Evolutionary conservation across 2,888 invertebrate genomes (phyloP).

Genomic region (Keiferia lycopersicella): DNA sequence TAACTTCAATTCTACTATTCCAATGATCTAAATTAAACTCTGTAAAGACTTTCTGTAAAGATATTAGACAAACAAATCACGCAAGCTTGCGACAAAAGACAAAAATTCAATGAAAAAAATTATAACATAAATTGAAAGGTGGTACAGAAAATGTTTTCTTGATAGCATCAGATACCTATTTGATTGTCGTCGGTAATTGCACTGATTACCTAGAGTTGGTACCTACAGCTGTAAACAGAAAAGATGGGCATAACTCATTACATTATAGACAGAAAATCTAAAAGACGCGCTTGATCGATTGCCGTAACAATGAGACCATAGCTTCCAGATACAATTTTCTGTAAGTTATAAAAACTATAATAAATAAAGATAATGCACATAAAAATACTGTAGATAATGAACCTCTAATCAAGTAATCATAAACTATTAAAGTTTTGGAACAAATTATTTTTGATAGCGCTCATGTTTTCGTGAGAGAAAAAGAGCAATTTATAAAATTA

Average conservation of each 20-base stretch:
- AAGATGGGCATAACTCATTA: slow-evolving; percentile 6
- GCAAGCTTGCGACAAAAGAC: too few species aligned
- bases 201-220: neutral
- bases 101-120: too few species aligned
- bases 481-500: slow-evolving; percentile 7
- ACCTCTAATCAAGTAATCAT: slow-evolving; percentile 17
- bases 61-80: too few species aligned
- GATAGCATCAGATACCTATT: neutral
- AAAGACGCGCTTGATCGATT: slow-evolving; percentile 9
- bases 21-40: too few species aligned
- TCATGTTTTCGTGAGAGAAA: slow-evolving; percentile 3
- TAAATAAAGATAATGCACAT: neutral
- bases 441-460: slow-evolving; percentile 9
- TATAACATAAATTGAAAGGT: neutral
- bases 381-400: slow-evolving; percentile 8
- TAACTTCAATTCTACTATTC: neutral
- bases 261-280: slow-evolving; percentile 10
- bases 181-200: slow-evolving; percentile 6
- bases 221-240: neutral
- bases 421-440: slow-evolving; percentile 3
- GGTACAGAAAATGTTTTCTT: neutral
- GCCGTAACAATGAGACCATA: slow-evolving; percentile 6
- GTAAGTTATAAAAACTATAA: neutral
- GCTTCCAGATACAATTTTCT: slow-evolving; percentile 3
- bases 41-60: too few species aligned